Conservation (phyloP, 2,888 invertebrate genomes). For the Phlogophora meticulosa region DNA sequence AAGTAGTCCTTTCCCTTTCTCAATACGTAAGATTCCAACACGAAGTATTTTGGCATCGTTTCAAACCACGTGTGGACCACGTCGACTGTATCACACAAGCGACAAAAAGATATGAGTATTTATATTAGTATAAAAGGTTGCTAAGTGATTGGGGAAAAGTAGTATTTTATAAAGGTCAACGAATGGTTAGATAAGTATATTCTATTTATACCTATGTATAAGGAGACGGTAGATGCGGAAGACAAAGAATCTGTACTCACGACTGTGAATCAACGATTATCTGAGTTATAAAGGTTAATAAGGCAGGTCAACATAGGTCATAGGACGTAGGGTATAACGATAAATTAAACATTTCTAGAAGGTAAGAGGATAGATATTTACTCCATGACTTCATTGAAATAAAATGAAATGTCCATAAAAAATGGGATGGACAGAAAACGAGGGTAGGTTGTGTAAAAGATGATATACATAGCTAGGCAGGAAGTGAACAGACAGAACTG, state of each 20-base stretch:
- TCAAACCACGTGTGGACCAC: slow-evolving; percentile 36
- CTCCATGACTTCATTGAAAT: neutral
- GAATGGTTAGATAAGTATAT: neutral
- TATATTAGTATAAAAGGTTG: neutral
- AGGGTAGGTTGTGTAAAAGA: neutral
- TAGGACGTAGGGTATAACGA: neutral
- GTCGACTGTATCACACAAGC: neutral
- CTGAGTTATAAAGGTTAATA: slow-evolving; percentile 14
- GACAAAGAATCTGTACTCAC: neutral
- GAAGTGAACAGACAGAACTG: neutral
- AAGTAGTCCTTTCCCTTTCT: slow-evolving; percentile 40
- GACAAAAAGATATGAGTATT: neutral
- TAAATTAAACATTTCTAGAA: neutral
- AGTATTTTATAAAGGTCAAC: neutral
- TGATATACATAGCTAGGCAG: neutral
- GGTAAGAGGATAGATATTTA: neutral
- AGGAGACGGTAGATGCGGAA: neutral
- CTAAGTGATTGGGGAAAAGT: neutral
- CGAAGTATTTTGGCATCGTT: slow-evolving; percentile 39
- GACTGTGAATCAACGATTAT: neutral
- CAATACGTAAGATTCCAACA: slow-evolving; percentile 44
- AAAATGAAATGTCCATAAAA: too few relatives aligned
- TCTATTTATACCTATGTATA: neutral
- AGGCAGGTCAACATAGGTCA: neutral
- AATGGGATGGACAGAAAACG: too few relatives aligned